phyloP scores from a whole-genome alignment of 2,113 vertebrate species.

The Hydrochoerus hydrochaeris region DNA sequence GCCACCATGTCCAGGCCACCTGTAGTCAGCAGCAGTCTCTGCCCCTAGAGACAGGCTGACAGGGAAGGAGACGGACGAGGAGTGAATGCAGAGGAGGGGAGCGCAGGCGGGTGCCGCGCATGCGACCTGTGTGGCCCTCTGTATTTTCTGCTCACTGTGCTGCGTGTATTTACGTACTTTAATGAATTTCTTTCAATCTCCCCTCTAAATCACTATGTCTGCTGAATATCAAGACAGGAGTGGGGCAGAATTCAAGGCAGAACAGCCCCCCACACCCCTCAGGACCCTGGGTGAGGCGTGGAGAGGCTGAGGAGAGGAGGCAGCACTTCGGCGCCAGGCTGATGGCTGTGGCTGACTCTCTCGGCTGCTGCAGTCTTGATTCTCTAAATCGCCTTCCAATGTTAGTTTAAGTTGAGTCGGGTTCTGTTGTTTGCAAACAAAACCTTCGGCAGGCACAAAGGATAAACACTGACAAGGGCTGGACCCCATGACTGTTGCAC shows the following conservation, averaged over 20 bases:
- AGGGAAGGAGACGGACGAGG: too few relatives aligned
- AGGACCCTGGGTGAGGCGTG: too few relatives aligned
- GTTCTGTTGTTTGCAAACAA: slow-evolving; percentile 3
- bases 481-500: background rate
- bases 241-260: background rate
- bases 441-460: background rate
- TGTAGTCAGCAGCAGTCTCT: background rate
- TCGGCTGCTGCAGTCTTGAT: background rate
- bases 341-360: background rate
- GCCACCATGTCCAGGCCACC: background rate
- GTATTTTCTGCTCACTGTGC: background rate
- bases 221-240: background rate
- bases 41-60: too few relatives aligned
- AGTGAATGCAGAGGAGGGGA: too few relatives aligned
- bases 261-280: too few relatives aligned
- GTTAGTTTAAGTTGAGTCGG: background rate
- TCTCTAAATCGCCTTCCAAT: background rate
- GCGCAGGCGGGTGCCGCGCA: accelerated
- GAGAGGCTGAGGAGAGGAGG: background rate
- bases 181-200: background rate
- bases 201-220: background rate
- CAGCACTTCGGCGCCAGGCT: background rate
- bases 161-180: background rate
- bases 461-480: background rate
- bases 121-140: background rate